Evolutionary conservation across 2,888 invertebrate genomes (phyloP).

Genomic region (Elmis aenea): DNA sequence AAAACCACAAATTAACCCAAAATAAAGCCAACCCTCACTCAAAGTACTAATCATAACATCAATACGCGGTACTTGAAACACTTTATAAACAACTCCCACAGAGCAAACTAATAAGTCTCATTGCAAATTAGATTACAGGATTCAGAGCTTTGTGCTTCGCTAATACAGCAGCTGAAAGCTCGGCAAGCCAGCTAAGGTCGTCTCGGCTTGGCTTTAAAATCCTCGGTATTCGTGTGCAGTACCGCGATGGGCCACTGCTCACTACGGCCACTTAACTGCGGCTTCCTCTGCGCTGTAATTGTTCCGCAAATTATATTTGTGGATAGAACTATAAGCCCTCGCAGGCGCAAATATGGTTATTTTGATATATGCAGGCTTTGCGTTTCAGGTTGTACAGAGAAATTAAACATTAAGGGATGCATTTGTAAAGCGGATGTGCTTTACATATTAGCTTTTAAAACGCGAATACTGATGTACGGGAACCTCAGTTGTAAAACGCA

Average conservation of each 20-base stretch:
- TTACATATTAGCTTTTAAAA: too few species aligned
- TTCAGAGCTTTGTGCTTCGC: slow-evolving; percentile 46
- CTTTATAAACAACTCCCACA: slow-evolving; percentile 36
- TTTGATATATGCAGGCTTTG: slow-evolving; percentile 35
- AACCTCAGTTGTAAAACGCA: too few species aligned
- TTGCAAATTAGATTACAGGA: slow-evolving; percentile 47
- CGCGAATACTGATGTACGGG: too few species aligned
- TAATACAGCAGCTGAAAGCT: slow-evolving; percentile 45
- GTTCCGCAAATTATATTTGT: slow-evolving; percentile 47
- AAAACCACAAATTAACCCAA: too few species aligned
- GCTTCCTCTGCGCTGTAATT: slow-evolving; percentile 45
- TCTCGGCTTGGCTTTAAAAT: slow-evolving; percentile 28
- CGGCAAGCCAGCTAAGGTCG: slow-evolving; percentile 31
- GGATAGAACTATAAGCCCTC: slow-evolving; percentile 42
- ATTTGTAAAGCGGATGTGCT: too few species aligned
- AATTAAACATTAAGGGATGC: slow-evolving; percentile 15
- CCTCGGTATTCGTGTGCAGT: slow-evolving; percentile 19
- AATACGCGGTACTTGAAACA: slow-evolving; percentile 30
- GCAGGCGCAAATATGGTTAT: slow-evolving; percentile 42
- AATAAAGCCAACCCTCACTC: slow-evolving; percentile 17
- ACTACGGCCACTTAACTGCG: slow-evolving; percentile 44
- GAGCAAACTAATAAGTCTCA: slow-evolving; percentile 48
- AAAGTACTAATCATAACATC: slow-evolving; percentile 37
- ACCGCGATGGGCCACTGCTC: slow-evolving; percentile 30
- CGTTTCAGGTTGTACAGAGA: slow-evolving; percentile 10